Percentiles rank a stretch among this genome's conserved stretches.
These are phyloP conservation scores for Samia ricini DNA, from an alignment of 1,140 invertebrate species.

Conservation along the genomic window DNA sequence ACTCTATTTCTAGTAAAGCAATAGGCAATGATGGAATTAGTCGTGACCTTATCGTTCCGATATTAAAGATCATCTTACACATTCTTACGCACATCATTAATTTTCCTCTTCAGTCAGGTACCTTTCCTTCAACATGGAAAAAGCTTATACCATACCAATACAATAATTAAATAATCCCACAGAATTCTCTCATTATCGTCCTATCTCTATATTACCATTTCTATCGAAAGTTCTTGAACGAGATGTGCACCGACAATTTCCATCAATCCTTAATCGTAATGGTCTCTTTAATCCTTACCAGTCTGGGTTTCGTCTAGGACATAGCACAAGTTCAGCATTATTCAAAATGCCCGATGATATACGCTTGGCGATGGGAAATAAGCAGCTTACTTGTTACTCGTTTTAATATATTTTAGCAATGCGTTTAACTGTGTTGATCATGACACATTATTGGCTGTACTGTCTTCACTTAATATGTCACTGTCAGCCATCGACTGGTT, in stretches of 20 bases:
- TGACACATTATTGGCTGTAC: neutral
- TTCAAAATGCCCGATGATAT: neutral
- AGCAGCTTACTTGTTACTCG: neutral
- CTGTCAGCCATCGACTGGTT: neutral
- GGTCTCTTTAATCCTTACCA: neutral
- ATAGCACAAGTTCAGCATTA: neutral
- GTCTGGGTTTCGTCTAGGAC: neutral
- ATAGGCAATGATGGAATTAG: neutral
- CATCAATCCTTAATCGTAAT: neutral
- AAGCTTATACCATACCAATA: neutral
- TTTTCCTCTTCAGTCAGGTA: neutral
- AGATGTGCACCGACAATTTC: neutral
- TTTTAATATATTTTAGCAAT: neutral
- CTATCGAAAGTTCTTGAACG: neutral
- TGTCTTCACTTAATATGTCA: neutral
- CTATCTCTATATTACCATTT: neutral
- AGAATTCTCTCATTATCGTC: neutral
- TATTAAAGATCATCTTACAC: neutral
- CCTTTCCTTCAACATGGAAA: neutral
- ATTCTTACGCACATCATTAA: neutral
- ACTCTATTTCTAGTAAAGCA: neutral
- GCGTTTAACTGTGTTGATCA: neutral
- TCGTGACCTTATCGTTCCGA: neutral
- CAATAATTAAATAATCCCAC: neutral
- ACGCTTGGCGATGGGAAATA: neutral